Percentiles rank a stretch among this genome's conserved stretches.
Conservation (phyloP, 2,888 invertebrate genomes). For the Andrena haemorrhoa region DNA sequence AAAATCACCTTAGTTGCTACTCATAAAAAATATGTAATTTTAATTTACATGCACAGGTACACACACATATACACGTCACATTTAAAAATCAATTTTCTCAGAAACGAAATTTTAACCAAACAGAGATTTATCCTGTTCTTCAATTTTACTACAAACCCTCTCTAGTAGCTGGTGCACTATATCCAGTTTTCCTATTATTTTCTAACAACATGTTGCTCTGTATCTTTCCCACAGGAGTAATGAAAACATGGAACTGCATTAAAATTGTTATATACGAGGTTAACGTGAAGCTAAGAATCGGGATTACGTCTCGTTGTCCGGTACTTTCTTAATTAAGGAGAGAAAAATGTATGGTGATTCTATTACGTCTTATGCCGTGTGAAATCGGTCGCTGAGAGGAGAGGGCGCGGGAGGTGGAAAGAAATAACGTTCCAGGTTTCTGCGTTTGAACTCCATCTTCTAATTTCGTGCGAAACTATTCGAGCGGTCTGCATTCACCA, state of each 20-base stretch:
- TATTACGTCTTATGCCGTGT: constrained; percentile 32
- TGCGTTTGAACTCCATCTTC: constrained; percentile 15
- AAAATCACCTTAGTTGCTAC: no score
- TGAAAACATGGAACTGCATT: neutral
- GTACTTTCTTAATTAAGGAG: constrained; percentile 12
- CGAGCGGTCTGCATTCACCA: constrained; percentile 16
- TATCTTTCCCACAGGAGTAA: neutral
- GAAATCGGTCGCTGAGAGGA: constrained; percentile 42
- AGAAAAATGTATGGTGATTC: constrained; percentile 29
- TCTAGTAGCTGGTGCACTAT: no score
- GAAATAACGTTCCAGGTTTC: constrained; percentile 32
- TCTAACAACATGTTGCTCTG: no score
- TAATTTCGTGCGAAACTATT: constrained; percentile 34
- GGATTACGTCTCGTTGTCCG: neutral
- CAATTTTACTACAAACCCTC: no score
- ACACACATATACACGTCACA: no score
- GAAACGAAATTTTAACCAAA: no score
- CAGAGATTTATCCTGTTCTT: no score
- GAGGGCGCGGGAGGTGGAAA: neutral
- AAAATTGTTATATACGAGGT: constrained; percentile 22
- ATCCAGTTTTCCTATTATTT: no score
- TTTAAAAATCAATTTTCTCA: no score
- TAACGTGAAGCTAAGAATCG: constrained; percentile 19
- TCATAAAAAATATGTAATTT: no score
- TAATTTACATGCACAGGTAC: no score